Percentiles rank a stretch among this genome's conserved stretches.
These are phyloP conservation scores for Lacerta viridis DNA, from an alignment of 2,797 vertebrate species.

Conservation along the genomic window DNA sequence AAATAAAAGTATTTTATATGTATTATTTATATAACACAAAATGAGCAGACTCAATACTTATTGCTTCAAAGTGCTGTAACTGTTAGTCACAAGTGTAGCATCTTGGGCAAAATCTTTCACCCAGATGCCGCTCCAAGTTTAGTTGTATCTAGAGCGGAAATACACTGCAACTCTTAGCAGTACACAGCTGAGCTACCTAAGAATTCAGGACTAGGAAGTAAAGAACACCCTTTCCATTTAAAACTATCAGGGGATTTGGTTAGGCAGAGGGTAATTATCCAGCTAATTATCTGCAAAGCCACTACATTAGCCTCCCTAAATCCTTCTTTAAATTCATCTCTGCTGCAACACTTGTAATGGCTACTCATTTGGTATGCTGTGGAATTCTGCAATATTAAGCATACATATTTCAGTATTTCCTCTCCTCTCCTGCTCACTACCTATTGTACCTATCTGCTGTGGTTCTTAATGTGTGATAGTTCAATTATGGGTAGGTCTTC, in stretches of 20 bases:
- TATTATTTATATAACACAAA: background rate
- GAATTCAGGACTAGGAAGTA: constrained; percentile 13
- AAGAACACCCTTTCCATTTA: constrained; percentile 24
- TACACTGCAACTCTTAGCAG: constrained; percentile 16
- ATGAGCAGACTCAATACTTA: constrained; percentile 25
- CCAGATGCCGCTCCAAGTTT: background rate
- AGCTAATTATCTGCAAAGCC: constrained; percentile 1
- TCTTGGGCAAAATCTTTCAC: background rate
- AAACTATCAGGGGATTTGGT: background rate
- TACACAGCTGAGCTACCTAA: background rate
- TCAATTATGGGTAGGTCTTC: too few relatives aligned
- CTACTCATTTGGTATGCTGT: constrained; percentile 8
- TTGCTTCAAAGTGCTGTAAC: constrained; percentile 10
- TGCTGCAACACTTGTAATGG: fast-evolving
- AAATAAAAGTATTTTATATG: background rate
- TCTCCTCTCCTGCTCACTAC: background rate
- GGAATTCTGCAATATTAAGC: background rate
- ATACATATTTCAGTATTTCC: constrained; percentile 10
- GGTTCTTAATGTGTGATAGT: background rate
- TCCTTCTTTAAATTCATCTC: constrained; percentile 1
- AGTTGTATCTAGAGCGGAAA: background rate
- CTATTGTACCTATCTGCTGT: constrained; percentile 28
- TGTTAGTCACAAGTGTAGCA: constrained; percentile 3
- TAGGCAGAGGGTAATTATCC: constrained; percentile 29
- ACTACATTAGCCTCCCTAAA: background rate